A percentile compares a stretch with the other conserved stretches of the same genome.
phyloP scores from a whole-genome alignment of 2,888 invertebrate species.

The Agonopterix subpropinquella region DNA sequence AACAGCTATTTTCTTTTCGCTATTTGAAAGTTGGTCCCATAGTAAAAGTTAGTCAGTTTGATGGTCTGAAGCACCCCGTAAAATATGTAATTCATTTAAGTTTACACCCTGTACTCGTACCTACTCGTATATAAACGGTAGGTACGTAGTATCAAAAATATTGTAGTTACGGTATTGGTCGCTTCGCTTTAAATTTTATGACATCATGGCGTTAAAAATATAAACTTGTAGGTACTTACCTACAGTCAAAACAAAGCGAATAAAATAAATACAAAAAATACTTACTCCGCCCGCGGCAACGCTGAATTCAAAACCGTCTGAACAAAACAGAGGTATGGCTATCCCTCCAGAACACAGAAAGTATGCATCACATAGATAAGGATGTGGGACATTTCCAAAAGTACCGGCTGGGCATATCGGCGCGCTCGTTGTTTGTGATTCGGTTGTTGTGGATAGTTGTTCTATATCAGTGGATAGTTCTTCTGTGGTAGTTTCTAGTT shows the following conservation, averaged over 20 bases:
- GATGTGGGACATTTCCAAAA: conserved; percentile 26
- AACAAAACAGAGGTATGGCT: conserved; percentile 19
- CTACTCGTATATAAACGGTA: no score
- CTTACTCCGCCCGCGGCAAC: conserved; percentile 15
- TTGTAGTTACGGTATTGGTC: no score
- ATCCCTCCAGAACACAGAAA: conserved; percentile 24
- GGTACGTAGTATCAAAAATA: no score
- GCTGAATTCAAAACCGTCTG: conserved; percentile 26
- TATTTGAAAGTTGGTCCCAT: no score
- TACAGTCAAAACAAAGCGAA: background rate
- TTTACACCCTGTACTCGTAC: no score
- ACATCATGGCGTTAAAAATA: no score
- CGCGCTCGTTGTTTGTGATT: conserved; percentile 1
- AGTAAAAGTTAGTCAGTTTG: no score
- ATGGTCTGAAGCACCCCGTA: no score
- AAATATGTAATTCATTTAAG: no score
- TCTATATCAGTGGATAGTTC: background rate
- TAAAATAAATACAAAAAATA: background rate
- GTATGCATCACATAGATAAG: conserved; percentile 22
- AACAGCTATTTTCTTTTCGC: no score
- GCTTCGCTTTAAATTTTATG: background rate
- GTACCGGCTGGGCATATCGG: conserved; percentile 18
- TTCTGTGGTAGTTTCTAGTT: background rate
- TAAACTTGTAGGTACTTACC: no score
- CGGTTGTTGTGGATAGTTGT: conserved; percentile 1